phyloP scores from a whole-genome alignment of 2,113 vertebrate species.

The Calidris pugnax region DNA sequence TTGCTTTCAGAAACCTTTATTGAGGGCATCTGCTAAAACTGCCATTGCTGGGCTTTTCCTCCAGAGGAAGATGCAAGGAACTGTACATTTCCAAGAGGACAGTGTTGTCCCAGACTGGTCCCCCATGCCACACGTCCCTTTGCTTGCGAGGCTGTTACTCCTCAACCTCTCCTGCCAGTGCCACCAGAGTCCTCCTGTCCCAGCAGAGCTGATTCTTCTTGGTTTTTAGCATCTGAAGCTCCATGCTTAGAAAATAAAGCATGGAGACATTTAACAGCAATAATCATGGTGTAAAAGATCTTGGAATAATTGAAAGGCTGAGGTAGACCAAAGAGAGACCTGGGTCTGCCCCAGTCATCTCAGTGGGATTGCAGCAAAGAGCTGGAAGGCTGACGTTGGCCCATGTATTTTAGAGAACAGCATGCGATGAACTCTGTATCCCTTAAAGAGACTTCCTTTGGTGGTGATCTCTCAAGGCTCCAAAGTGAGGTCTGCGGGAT shows the following conservation, averaged over 20 bases:
- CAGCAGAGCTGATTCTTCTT: not conserved
- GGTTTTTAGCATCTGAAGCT: not conserved
- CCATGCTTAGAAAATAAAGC: not conserved
- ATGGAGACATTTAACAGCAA: not conserved
- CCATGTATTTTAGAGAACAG: not conserved
- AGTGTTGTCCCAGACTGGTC: not conserved
- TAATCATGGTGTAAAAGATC: not conserved
- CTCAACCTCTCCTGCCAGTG: not conserved
- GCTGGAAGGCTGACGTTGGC: not conserved
- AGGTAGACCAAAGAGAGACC: conserved; percentile 35
- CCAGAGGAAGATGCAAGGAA: not conserved
- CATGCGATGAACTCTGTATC: not conserved
- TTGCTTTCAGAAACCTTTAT: not conserved
- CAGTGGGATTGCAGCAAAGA: not conserved
- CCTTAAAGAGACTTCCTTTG: not conserved
- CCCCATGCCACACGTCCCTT: not conserved
- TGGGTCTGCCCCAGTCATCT: not conserved
- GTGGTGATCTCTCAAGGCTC: not conserved
- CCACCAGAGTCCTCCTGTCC: not conserved
- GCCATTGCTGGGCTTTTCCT: not conserved
- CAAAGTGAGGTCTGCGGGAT: not conserved
- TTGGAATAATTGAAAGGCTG: not conserved
- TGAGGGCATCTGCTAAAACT: not conserved
- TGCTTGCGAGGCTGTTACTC: not conserved
- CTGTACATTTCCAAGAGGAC: not conserved